Conservation (phyloP, 2,888 invertebrate species). For the Geotrupes spiniger region DNA sequence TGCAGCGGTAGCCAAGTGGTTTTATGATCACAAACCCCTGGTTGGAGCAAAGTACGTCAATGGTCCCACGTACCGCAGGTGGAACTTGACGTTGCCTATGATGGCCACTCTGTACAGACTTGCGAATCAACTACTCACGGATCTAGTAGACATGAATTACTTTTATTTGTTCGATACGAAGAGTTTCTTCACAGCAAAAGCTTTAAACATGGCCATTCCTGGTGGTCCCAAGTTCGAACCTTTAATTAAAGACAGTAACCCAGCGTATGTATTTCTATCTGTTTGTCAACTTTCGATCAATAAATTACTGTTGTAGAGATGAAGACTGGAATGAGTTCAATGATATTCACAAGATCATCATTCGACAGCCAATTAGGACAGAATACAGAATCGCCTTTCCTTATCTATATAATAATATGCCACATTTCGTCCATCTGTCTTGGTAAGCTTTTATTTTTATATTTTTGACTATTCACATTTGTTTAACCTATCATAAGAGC, state of each 20-base stretch:
- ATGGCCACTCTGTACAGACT: slow-evolving; percentile 97
- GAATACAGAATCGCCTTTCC: slow-evolving; percentile 99
- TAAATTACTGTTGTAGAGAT: slow-evolving; percentile 60
- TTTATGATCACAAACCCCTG: slow-evolving; percentile 97
- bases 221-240: slow-evolving; percentile 99
- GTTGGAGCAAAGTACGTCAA: slow-evolving; percentile 92
- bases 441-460: slow-evolving; percentile 67
- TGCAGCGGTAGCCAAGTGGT: slow-evolving; percentile 88
- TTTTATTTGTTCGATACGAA: slow-evolving; percentile 99
- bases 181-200: slow-evolving; percentile 99
- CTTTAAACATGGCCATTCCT: slow-evolving; percentile 98
- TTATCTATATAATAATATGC: slow-evolving; percentile 97
- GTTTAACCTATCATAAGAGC: slow-evolving; percentile 44
- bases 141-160: slow-evolving; percentile 97
- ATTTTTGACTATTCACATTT: slow-evolving; percentile 38
- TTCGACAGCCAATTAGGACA: slow-evolving; percentile 96
- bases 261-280: slow-evolving; percentile 62
- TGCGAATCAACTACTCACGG: slow-evolving; percentile 96
- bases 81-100: slow-evolving; percentile 94
- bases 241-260: slow-evolving; percentile 94
- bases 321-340: slow-evolving; percentile 99
- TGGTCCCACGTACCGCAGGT: slow-evolving; percentile 94
- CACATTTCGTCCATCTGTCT: slow-evolving; percentile 96
- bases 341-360: slow-evolving; percentile 99
- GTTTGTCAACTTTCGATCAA: neutral